phyloP scores from a whole-genome alignment of 2,113 vertebrate species.

The Antennarius striatus region DNA sequence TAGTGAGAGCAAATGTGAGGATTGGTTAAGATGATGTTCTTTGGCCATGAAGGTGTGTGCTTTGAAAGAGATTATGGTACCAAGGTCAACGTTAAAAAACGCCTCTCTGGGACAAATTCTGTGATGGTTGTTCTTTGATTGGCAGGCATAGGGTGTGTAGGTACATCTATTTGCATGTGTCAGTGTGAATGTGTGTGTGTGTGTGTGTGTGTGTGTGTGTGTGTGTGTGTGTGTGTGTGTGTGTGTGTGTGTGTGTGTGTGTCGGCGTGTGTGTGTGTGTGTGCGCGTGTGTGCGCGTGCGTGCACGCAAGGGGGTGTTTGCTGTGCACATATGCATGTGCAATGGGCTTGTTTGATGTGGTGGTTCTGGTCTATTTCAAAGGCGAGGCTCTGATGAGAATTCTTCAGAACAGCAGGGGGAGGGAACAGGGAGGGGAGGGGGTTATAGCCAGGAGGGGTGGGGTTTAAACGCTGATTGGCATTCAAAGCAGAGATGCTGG shows the following conservation, averaged over 20 bases:
- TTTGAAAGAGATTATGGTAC: constrained; percentile 57
- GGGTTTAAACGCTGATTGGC: constrained; percentile 76
- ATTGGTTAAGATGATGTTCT: constrained; percentile 43
- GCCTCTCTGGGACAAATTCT: constrained; percentile 58
- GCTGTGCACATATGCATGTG: constrained; percentile 34
- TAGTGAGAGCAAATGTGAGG: constrained; percentile 34
- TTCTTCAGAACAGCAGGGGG: constrained; percentile 74
- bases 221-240: background rate
- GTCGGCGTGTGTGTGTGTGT: constrained; percentile 14
- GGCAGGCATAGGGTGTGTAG: constrained; percentile 27
- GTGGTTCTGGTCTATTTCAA: constrained; percentile 79
- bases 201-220: background rate
- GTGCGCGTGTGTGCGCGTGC: constrained; percentile 27
- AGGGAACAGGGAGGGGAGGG: constrained; percentile 28
- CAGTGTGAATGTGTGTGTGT: background rate
- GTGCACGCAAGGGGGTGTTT: no score
- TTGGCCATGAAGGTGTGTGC: constrained; percentile 61
- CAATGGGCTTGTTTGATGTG: constrained; percentile 75
- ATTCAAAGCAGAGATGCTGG: constrained; percentile 75
- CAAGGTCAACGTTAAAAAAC: constrained; percentile 69
- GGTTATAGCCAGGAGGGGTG: constrained; percentile 68
- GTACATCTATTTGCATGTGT: background rate
- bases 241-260: constrained; percentile 23
- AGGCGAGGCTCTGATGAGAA: constrained; percentile 76
- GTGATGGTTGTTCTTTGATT: constrained; percentile 64